A percentile compares a stretch with the other conserved stretches of the same genome.
Conservation (phyloP, 2,888 invertebrate genomes). For the Drosophila mayaguana region DNA sequence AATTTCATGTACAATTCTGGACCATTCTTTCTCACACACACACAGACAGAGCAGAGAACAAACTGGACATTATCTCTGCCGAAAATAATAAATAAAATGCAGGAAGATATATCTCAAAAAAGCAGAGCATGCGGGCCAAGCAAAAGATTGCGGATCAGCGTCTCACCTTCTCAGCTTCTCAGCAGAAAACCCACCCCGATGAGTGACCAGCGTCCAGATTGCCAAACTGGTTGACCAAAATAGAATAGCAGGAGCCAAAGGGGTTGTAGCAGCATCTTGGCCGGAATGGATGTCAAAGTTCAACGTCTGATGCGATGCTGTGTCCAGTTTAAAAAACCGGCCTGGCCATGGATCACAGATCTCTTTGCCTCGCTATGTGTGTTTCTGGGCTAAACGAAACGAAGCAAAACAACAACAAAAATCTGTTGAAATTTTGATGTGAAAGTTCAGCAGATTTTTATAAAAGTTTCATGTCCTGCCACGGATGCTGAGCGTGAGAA, state of each 20-base stretch:
- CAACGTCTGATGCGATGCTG: constrained; percentile 73
- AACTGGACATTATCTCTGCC: constrained; percentile 78
- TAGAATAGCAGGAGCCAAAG: background rate
- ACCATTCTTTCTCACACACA: constrained; percentile 31
- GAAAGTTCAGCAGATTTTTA: constrained; percentile 75
- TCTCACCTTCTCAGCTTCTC: constrained; percentile 47
- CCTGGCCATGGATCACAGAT: constrained; percentile 39
- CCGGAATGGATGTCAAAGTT: constrained; percentile 77
- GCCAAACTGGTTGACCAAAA: constrained; percentile 64
- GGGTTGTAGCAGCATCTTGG: constrained; percentile 69
- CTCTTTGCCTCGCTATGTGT: background rate
- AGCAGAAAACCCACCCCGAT: constrained; percentile 51
- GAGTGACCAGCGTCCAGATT: constrained; percentile 58
- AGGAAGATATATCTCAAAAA: constrained; percentile 14
- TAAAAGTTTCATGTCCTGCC: constrained; percentile 75
- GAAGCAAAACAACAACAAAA: constrained; percentile 13
- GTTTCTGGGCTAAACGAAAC: constrained; percentile 42
- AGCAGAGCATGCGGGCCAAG: constrained; percentile 65
- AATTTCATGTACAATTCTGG: constrained; percentile 18
- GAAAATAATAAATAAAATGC: constrained; percentile 47
- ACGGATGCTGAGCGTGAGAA: constrained; percentile 75
- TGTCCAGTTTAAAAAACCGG: constrained; percentile 79
- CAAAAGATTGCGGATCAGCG: constrained; percentile 59
- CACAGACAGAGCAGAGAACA: constrained; percentile 15
- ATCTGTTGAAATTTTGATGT: constrained; percentile 80